Percentiles rank a stretch among this genome's conserved stretches.
Evolutionary conservation across 2,888 invertebrate species (phyloP).

Genomic region (Oasisia sp.): DNA sequence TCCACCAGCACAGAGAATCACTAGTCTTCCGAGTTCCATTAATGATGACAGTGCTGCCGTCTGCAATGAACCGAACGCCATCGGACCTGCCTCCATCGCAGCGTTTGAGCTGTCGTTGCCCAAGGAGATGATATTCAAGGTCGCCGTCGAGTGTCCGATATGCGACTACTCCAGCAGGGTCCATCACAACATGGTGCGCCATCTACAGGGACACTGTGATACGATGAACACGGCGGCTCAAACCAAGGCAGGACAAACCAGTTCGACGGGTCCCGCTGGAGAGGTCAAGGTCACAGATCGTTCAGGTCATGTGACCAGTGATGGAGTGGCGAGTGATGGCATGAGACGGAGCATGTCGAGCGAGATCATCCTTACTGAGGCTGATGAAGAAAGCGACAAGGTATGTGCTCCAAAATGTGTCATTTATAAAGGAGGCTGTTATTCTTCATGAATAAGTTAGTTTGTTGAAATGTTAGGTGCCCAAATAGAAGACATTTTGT

Average conservation of each 20-base stretch:
- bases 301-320: neutral
- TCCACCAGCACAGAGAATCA: neutral
- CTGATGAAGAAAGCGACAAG: neutral
- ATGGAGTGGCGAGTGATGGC: neutral
- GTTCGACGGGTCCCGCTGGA: too few relatives aligned
- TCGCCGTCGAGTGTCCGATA: neutral
- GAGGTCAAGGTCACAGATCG: neutral
- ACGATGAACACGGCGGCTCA: neutral
- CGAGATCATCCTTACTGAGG: neutral
- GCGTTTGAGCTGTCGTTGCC: neutral
- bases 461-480: too few relatives aligned
- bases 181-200: neutral
- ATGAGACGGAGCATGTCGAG: neutral
- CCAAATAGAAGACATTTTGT: neutral
- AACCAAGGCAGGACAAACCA: neutral
- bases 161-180: neutral
- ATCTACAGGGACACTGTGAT: neutral
- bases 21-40: neutral
- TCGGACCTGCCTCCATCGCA: neutral
- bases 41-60: neutral
- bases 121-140: conserved; percentile 5
- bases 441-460: neutral
- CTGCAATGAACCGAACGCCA: neutral
- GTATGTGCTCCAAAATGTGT: neutral
- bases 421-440: neutral